These are phyloP conservation scores for Papilio demoleus DNA, from an alignment of 2,888 invertebrate species.

Conservation along the genomic window DNA sequence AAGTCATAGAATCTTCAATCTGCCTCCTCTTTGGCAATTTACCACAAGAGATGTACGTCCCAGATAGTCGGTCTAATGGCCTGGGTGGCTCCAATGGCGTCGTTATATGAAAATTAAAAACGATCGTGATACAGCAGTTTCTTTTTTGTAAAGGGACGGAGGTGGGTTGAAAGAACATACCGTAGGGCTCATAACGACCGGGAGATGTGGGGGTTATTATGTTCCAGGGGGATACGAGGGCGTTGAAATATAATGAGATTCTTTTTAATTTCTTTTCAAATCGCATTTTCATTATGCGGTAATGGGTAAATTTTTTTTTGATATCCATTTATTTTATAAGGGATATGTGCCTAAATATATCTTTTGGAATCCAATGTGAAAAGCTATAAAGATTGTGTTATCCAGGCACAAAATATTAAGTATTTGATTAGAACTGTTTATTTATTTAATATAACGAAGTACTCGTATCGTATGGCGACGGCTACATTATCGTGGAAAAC, in stretches of 20 bases:
- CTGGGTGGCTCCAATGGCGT: conserved; percentile 74
- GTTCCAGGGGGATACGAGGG: conserved; percentile 61
- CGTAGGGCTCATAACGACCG: conserved; percentile 72
- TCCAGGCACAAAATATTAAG: too few species aligned
- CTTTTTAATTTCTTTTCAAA: conserved; percentile 69
- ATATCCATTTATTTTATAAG: conserved; percentile 24
- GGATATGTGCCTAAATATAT: neutral
- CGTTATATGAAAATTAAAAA: conserved; percentile 82
- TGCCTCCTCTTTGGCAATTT: conserved; percentile 61
- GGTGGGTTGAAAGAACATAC: conserved; percentile 77
- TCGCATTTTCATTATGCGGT: conserved; percentile 63
- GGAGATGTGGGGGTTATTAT: conserved; percentile 74
- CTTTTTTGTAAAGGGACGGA: conserved; percentile 74
- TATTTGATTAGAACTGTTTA: too few species aligned
- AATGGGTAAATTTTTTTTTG: conserved; percentile 51
- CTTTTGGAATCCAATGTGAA: too few species aligned
- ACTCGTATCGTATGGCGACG: too few species aligned
- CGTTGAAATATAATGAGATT: conserved; percentile 74
- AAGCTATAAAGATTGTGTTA: too few species aligned
- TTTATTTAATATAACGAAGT: too few species aligned
- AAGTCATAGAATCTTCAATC: conserved; percentile 7
- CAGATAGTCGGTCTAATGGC: conserved; percentile 76
- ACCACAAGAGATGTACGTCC: conserved; percentile 67
- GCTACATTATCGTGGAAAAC: too few species aligned
- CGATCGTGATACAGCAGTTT: conserved; percentile 79